Evolutionary conservation across 2,888 invertebrate species (phyloP).

Genomic region (Saturnia japonica): DNA sequence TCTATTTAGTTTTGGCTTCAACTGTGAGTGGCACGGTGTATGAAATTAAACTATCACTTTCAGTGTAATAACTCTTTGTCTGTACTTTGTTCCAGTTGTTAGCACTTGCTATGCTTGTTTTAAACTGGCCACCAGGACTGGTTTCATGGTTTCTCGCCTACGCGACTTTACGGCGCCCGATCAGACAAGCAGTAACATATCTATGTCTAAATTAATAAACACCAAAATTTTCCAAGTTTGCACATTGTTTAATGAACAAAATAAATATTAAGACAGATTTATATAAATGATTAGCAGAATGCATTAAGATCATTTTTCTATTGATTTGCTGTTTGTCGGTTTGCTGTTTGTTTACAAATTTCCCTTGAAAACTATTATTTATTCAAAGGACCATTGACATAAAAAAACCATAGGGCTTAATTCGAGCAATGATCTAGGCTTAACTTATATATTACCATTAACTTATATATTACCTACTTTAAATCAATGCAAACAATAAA

Average conservation of each 20-base stretch:
- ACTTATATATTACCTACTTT: too few species aligned
- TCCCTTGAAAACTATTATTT: background rate
- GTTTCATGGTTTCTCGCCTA: conserved; percentile 80
- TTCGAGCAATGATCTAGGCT: background rate
- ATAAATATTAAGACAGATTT: too few species aligned
- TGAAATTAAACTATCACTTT: too few species aligned
- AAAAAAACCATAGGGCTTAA: background rate
- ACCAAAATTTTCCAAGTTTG: background rate
- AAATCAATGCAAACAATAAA: background rate
- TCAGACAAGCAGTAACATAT: conserved; percentile 41
- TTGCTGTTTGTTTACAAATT: background rate
- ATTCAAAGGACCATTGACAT: too few species aligned
- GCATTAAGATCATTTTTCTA: too few species aligned
- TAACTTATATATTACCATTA: background rate
- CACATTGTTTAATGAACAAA: too few species aligned
- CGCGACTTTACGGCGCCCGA: conserved; percentile 78
- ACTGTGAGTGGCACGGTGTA: too few species aligned
- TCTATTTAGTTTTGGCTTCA: too few species aligned
- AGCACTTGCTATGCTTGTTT: conserved; percentile 31
- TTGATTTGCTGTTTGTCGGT: background rate
- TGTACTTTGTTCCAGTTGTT: conserved; percentile 6
- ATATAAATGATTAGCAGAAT: too few species aligned
- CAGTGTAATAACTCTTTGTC: too few species aligned
- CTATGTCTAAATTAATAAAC: background rate
- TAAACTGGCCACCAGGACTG: conserved; percentile 74